A percentile compares a stretch with the other conserved stretches of the same genome.
Evolutionary conservation across 2,888 invertebrate genomes (phyloP).

Genomic region (Chydorus sphaericus): DNA sequence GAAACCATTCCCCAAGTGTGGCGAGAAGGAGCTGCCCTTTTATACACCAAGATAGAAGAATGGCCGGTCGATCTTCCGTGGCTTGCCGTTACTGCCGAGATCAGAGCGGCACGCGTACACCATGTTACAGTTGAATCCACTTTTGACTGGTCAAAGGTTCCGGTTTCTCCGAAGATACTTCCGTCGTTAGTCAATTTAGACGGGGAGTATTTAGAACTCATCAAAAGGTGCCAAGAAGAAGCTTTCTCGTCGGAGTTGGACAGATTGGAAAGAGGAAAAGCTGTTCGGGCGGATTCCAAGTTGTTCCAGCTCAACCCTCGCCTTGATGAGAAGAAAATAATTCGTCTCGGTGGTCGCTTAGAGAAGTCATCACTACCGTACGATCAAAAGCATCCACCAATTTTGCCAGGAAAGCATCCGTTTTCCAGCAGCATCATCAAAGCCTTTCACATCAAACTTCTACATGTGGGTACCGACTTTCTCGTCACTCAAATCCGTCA

Average conservation of each 20-base stretch:
- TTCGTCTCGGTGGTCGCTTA: slow-evolving; percentile 14
- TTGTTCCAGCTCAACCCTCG: slow-evolving; percentile 20
- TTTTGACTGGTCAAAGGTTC: not conserved
- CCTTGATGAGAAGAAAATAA: not conserved
- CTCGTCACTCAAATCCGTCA: slow-evolving; percentile 11
- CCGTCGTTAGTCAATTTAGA: not conserved
- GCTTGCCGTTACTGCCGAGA: not conserved
- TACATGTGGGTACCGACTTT: slow-evolving; percentile 8
- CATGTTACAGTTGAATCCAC: not conserved
- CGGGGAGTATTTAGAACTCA: not conserved
- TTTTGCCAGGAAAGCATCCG: not conserved
- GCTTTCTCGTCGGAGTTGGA: not conserved
- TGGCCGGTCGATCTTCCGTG: slow-evolving; percentile 3
- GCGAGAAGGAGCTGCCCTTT: not conserved
- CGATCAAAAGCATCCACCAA: not conserved
- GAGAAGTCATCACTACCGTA: not conserved
- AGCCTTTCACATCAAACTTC: not conserved
- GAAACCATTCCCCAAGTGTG: not conserved
- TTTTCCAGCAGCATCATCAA: not conserved
- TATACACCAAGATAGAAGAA: not conserved
- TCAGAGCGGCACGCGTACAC: not conserved
- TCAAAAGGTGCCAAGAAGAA: not conserved
- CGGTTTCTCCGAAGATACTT: not conserved
- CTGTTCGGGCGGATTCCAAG: not conserved
- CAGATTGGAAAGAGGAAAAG: not conserved